Conservation (phyloP, 1,140 invertebrate species). For the Camponotus vicinus region DNA sequence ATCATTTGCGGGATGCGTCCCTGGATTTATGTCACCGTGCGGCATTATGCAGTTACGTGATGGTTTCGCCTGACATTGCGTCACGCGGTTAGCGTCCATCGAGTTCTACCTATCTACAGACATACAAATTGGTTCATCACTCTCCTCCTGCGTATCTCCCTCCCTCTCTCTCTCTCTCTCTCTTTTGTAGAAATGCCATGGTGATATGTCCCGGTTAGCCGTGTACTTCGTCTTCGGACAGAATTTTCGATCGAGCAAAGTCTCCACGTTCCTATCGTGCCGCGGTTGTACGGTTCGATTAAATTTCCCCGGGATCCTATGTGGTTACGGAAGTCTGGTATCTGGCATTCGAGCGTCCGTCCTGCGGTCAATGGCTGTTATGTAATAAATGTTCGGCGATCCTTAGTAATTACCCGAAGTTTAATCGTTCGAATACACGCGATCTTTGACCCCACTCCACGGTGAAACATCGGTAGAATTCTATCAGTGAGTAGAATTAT, state of each 20-base stretch:
- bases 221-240: conserved; percentile 48
- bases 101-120: conserved; percentile 32
- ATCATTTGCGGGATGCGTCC: conserved; percentile 39
- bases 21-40: conserved; percentile 41
- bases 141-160: neutral
- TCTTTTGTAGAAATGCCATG: conserved; percentile 35
- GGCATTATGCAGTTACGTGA: conserved; percentile 30
- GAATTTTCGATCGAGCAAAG: conserved; percentile 59
- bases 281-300: conserved; percentile 57
- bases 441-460: conserved; percentile 12
- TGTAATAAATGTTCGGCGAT: conserved; percentile 60
- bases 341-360: conserved; percentile 57
- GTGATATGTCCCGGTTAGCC: conserved; percentile 43
- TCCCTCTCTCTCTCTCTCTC: no score
- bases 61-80: conserved; percentile 42
- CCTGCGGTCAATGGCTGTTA: conserved; percentile 60
- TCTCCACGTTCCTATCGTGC: conserved; percentile 55
- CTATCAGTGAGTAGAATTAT: neutral
- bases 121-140: conserved; percentile 30
- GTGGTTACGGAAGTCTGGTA: conserved; percentile 62
- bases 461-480: neutral
- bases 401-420: conserved; percentile 57
- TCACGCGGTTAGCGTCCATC: conserved; percentile 42
- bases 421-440: conserved; percentile 48
- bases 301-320: conserved; percentile 53